Conservation (phyloP, 2,797 vertebrate species). For the Fistularia tabacaria region DNA sequence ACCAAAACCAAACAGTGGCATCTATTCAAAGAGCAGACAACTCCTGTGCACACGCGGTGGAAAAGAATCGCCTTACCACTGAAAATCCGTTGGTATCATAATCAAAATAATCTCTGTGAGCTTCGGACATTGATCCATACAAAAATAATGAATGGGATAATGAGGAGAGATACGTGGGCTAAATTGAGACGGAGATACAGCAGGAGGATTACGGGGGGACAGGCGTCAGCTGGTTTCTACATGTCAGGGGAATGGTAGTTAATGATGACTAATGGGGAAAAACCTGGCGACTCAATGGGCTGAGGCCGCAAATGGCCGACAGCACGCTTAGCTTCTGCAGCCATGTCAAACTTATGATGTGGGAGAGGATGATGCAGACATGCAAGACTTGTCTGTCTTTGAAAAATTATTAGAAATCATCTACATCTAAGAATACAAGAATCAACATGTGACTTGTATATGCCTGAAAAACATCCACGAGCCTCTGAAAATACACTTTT, state of each 20-base stretch:
- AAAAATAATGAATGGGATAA: too few relatives aligned
- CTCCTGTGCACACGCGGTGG: conserved; percentile 1
- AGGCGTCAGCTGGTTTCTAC: conserved; percentile 8
- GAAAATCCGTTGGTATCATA: too few relatives aligned
- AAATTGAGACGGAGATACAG: too few relatives aligned
- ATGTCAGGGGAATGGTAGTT: conserved; percentile 48
- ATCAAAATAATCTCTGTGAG: too few relatives aligned
- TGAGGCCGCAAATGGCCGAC: conserved; percentile 54
- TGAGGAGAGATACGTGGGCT: too few relatives aligned
- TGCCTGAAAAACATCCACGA: too few relatives aligned
- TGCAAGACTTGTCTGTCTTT: background rate
- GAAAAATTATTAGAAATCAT: background rate
- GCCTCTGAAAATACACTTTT: too few relatives aligned
- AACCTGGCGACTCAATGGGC: conserved; percentile 56
- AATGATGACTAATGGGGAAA: conserved; percentile 70
- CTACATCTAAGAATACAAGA: too few relatives aligned
- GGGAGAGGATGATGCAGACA: conserved; percentile 1
- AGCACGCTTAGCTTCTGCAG: conserved; percentile 17
- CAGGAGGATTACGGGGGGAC: conserved; percentile 1
- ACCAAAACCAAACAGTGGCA: background rate
- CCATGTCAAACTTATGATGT: conserved; percentile 56
- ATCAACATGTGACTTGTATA: too few relatives aligned
- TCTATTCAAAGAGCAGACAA: conserved; percentile 3
- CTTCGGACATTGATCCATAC: too few relatives aligned
- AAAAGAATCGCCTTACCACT: too few relatives aligned